Conservation (phyloP, 2,113 vertebrate species). For the Seriola dumerili region DNA sequence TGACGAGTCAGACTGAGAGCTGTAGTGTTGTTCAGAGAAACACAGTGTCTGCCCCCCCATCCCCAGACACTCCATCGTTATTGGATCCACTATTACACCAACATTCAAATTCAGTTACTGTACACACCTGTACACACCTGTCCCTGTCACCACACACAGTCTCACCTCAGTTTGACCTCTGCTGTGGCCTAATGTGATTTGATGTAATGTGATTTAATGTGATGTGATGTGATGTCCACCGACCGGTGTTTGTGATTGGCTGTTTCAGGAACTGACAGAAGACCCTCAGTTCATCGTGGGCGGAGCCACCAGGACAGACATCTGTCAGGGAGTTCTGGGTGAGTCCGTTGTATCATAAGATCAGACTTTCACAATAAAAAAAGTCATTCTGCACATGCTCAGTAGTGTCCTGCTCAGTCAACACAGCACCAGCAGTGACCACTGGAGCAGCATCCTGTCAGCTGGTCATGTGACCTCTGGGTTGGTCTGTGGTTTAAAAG, state of each 20-base stretch:
- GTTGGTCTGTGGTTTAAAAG: background rate
- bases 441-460: background rate
- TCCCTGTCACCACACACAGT: background rate
- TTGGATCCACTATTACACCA: background rate
- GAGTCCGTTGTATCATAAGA: constrained; percentile 50
- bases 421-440: background rate
- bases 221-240: background rate
- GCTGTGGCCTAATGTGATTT: background rate
- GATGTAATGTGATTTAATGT: background rate
- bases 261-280: constrained; percentile 86
- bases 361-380: too few relatives aligned
- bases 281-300: constrained; percentile 88
- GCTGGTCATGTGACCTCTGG: constrained; percentile 16
- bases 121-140: background rate
- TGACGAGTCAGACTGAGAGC: too few relatives aligned
- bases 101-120: too few relatives aligned
- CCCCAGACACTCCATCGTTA: too few relatives aligned
- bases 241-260: constrained; percentile 44
- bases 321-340: constrained; percentile 90
- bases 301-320: constrained; percentile 89
- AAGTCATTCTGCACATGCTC: too few relatives aligned
- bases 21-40: too few relatives aligned
- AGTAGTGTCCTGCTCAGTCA: too few relatives aligned
- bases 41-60: too few relatives aligned
- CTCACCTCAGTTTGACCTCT: background rate